These are phyloP conservation scores for Clarias gariepinus DNA, from an alignment of 2,113 vertebrate species.

Conservation along the genomic window DNA sequence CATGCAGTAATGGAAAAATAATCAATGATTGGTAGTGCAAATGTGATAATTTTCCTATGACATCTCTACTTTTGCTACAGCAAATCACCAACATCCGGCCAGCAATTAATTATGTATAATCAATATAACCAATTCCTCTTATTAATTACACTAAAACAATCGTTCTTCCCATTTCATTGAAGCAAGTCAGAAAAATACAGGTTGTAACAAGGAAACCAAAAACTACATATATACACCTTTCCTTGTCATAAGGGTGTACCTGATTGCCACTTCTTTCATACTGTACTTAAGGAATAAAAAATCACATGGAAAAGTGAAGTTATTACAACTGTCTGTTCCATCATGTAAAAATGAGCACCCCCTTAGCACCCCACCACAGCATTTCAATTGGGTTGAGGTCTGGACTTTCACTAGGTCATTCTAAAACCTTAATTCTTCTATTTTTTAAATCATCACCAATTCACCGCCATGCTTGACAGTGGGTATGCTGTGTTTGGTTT, in stretches of 20 bases:
- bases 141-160: background rate
- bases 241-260: background rate
- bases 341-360: background rate
- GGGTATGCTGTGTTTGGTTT: too few species aligned
- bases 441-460: too few species aligned
- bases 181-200: background rate
- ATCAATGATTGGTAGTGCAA: background rate
- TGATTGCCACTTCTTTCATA: too few species aligned
- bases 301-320: background rate
- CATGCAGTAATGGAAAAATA: background rate
- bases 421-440: too few species aligned
- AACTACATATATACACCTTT: background rate
- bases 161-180: background rate
- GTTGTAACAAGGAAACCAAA: background rate
- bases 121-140: background rate
- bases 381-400: background rate
- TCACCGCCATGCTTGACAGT: too few species aligned
- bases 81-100: background rate
- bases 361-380: too few species aligned
- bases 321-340: background rate
- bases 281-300: too few species aligned
- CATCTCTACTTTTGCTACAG: background rate
- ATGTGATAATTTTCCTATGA: background rate
- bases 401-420: too few species aligned
- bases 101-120: background rate